Evolutionary conservation across 2,113 vertebrate species (phyloP), one percentile per base, ranked within the genome.

Genomic region (Heliornis fulica): DNA sequence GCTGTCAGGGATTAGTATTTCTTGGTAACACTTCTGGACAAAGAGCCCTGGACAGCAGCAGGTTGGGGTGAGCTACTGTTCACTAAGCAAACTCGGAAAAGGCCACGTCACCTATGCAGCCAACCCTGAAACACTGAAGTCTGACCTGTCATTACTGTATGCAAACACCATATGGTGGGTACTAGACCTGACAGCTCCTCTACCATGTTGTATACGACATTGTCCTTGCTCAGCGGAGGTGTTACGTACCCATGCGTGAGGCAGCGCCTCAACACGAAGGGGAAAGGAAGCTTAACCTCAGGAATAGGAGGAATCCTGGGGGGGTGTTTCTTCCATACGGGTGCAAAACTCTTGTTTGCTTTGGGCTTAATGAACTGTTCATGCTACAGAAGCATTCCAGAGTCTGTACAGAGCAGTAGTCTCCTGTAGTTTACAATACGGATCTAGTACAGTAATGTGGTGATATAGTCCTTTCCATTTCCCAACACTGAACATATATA

Each of bases 261-360:
- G 32, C 20, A 38, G 13, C 15, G 0, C 32, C 8, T 53, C 7
- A 5, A 6, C 7, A 2, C 0, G 0, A 68, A 56, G 36, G 13
- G 60, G 25, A 64, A 59, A 70, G 9, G 43, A 29, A 5, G 7
- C 19, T 66, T 48, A 3, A 40, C 45, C 36, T 36, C n/a, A 68
- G 15, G 9, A 70, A 12, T 0, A 40, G 18, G 22, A 60, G 34
- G 64, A 94, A 86, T 12, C 23, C 53, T 29, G 10, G 34, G 6
- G 1, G 1, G 5, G 6, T 38, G n/a, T 93, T 80, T 21, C n/a
- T 80, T 38, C n/a, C 5, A 8, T 14, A 6, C 9, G n/a, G 20
- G 7, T 2, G 9, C 17, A 76, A 80, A 79, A 65, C 15, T 7
- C 2, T 13, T 65, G 5, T 32, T 53, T 60, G 28, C 18, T 61